Evolutionary conservation across 1,140 invertebrate genomes (phyloP).

Genomic region (Pogonomyrmex californicus): DNA sequence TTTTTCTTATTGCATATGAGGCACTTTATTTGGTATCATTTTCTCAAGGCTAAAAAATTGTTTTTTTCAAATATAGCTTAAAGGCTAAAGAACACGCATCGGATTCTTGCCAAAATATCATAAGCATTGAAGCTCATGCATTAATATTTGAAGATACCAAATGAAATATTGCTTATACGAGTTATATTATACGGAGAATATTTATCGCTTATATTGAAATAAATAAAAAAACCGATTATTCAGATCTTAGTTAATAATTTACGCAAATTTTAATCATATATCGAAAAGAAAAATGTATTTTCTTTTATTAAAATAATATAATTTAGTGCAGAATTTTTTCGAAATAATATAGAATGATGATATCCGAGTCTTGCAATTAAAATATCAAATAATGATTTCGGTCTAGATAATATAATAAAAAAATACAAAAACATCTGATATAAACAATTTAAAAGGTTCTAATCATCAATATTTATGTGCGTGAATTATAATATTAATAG

Average conservation of each 20-base stretch:
- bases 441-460: slow-evolving; percentile 45
- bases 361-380: slow-evolving; percentile 33
- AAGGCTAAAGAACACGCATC: slow-evolving; percentile 42
- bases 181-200: neutral
- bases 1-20: slow-evolving; percentile 66
- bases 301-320: slow-evolving; percentile 4
- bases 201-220: neutral
- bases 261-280: slow-evolving; percentile 1
- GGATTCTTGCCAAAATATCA: slow-evolving; percentile 60
- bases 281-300: neutral
- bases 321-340: neutral
- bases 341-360: slow-evolving; percentile 24
- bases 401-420: slow-evolving; percentile 5
- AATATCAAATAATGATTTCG: slow-evolving; percentile 31
- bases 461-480: neutral
- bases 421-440: slow-evolving; percentile 17
- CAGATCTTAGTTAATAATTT: neutral
- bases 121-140: slow-evolving; percentile 74
- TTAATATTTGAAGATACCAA: slow-evolving; percentile 28
- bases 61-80: slow-evolving; percentile 62
- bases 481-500: neutral
- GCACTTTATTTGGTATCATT: slow-evolving; percentile 77
- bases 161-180: slow-evolving; percentile 13
- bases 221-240: slow-evolving; percentile 11
- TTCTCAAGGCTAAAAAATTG: slow-evolving; percentile 50